Evolutionary conservation across 1,140 invertebrate species (phyloP), one percentile per base, ranked within the genome.

Genomic region (Neodiprion pinetum): DNA sequence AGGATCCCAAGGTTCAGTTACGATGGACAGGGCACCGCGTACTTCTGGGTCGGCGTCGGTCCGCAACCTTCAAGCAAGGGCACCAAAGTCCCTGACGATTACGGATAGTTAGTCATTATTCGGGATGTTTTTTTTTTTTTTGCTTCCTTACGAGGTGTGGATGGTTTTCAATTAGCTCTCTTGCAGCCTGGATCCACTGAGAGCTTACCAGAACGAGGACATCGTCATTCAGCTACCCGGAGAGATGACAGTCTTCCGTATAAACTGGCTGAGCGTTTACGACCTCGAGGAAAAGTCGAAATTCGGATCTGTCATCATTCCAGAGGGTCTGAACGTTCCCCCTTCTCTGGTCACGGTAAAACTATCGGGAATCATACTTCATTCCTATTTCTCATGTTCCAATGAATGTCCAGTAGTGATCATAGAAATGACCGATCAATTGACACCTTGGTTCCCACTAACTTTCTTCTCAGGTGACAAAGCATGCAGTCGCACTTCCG

Each of bases 1-100:
- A 86, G 89, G 28, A 93, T 97, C 76, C 91, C 92, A 14, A 91
- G 95, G 77, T 93, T 97, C 69, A 90, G 87, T 1, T 97, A 96
- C 80, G 93, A 96, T 87, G 95, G 95, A 0, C 88, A 89, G 74
- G 93, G 94, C 68, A 92, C 95, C 72, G 93, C 95, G 0, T 95
- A 95, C 86, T 98, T 98, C 86, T 96, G 94, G 93, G 93, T 95
- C 10, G 96, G 96, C 8, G 92, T 94, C 73, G 96, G 96, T 1
- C 93, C 95, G n/a, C 93, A 95, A 83, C 96, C 96, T 0, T 93
- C 94, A 7, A 90, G 92, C 10, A 93, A 95, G 77, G 96, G 96
- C 1, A 89, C 86, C 49, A 95, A 95, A 89, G 92, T 97, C 74
- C 96, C 96, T 2, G 96, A 98, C 87, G 96, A 98, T 89, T 92